phyloP scores from a whole-genome alignment of 1,140 invertebrate species.

The Drosophila miranda region DNA sequence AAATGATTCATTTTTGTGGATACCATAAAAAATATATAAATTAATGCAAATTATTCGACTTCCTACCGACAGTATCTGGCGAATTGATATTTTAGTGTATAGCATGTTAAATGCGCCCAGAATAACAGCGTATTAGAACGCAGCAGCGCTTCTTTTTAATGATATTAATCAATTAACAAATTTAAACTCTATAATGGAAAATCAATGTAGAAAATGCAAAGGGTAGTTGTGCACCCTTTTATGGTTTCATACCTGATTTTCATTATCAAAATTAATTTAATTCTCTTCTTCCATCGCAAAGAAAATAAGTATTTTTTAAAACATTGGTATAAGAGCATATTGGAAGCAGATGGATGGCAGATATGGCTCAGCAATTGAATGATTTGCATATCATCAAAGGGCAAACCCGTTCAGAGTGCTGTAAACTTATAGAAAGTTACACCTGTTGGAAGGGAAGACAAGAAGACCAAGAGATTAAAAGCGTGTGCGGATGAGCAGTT shows the following conservation, averaged over 20 bases:
- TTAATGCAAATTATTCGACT: too few relatives aligned
- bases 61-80: too few relatives aligned
- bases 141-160: too few relatives aligned
- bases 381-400: conserved; percentile 27
- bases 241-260: conserved; percentile 11
- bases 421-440: conserved; percentile 80
- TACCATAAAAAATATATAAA: too few relatives aligned
- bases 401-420: conserved; percentile 37
- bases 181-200: not conserved
- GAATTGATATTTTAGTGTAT: too few relatives aligned
- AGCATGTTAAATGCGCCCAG: too few relatives aligned
- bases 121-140: too few relatives aligned
- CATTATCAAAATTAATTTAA: conserved; percentile 10
- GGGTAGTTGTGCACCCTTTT: too few relatives aligned
- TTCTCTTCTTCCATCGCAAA: conserved; percentile 1
- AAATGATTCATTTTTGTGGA: too few relatives aligned
- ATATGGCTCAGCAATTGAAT: not conserved
- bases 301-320: not conserved
- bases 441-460: conserved; percentile 40
- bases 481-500: too few relatives aligned
- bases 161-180: conserved; percentile 10
- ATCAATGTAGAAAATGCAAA: too few relatives aligned
- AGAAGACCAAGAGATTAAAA: conserved; percentile 1
- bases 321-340: conserved; percentile 25
- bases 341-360: conserved; percentile 32